Conservation (phyloP, 2,888 invertebrate genomes). For the Hipparchia semele region DNA sequence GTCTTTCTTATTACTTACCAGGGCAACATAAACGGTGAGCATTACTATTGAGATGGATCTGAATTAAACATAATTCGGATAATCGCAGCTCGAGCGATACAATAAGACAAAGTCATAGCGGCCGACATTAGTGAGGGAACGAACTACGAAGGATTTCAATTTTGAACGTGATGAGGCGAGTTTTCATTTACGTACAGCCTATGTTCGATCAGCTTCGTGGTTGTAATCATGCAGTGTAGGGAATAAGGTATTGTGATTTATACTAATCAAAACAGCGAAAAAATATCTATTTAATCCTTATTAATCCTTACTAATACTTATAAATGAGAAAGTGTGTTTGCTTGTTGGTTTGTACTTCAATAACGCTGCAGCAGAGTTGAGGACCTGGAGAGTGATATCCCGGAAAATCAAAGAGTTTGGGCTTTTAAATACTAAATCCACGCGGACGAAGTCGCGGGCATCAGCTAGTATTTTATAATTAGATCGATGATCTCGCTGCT, state of each 20-base stretch:
- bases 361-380: too few species aligned
- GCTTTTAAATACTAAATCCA: too few species aligned
- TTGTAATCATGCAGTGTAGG: constrained; percentile 30
- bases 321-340: too few species aligned
- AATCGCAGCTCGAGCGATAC: constrained; percentile 74
- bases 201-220: constrained; percentile 42
- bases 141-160: constrained; percentile 74
- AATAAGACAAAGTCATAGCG: constrained; percentile 81
- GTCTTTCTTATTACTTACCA: constrained; percentile 35
- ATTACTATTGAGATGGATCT: constrained; percentile 77
- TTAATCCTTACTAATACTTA: too few species aligned
- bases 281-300: too few species aligned
- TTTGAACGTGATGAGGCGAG: constrained; percentile 82
- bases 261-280: too few species aligned
- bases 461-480: too few species aligned
- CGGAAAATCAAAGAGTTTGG: too few species aligned
- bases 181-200: constrained; percentile 70
- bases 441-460: too few species aligned
- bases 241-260: not conserved
- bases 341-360: too few species aligned
- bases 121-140: constrained; percentile 67
- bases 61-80: constrained; percentile 82
- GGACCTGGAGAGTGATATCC: too few species aligned
- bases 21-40: constrained; percentile 43
- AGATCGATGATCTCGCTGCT: too few species aligned